Evolutionary conservation across 2,797 vertebrate genomes (phyloP).

Genomic region (Masticophis lateralis): DNA sequence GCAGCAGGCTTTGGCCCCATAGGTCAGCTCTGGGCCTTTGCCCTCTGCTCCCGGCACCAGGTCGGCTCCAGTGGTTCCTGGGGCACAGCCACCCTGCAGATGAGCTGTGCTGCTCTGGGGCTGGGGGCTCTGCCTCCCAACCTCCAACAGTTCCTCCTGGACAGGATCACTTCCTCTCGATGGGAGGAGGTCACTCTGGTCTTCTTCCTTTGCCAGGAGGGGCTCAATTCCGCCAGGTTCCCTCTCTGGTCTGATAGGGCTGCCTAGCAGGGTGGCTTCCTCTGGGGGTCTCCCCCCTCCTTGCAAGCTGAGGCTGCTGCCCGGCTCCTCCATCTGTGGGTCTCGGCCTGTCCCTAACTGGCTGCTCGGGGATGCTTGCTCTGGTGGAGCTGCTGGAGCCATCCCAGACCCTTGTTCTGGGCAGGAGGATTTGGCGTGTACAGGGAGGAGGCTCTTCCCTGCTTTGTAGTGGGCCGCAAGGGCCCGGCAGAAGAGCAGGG

Average conservation of each 20-base stretch:
- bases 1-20: accelerated
- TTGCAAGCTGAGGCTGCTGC: background rate
- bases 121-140: background rate
- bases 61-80: background rate
- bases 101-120: background rate
- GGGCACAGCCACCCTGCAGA: background rate
- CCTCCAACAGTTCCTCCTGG: background rate
- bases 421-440: background rate
- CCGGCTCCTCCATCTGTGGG: accelerated
- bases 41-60: background rate
- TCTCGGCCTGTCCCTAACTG: too few relatives aligned
- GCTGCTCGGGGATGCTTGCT: background rate
- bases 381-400: accelerated
- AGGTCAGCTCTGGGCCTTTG: background rate
- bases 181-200: slow-evolving; percentile 60
- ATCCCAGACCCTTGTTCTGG: background rate
- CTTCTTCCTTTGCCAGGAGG: slow-evolving; percentile 44
- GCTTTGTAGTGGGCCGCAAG: background rate
- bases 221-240: background rate
- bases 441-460: background rate
- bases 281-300: background rate
- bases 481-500: background rate
- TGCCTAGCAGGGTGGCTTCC: background rate
- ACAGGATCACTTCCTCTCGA: background rate
- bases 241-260: background rate